Conservation (phyloP, 2,113 vertebrate genomes). For the Setophaga kirtlandii region DNA sequence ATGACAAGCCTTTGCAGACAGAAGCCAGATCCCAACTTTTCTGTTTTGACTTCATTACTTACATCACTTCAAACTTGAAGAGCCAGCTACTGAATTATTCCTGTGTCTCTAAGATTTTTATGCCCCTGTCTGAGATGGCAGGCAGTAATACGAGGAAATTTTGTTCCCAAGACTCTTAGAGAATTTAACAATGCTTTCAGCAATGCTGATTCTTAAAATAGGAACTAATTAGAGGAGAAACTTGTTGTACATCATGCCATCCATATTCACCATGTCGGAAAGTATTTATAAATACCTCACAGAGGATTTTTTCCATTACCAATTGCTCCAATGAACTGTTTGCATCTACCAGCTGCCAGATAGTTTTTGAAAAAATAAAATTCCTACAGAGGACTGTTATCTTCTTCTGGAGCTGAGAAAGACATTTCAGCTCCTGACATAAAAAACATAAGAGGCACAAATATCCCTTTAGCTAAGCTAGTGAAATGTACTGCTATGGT, state of each 20-base stretch:
- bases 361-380: background rate
- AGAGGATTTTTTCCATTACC: background rate
- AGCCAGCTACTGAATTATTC: background rate
- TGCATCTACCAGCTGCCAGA: background rate
- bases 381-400: background rate
- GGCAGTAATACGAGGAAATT: background rate
- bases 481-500: background rate
- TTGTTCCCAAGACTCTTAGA: background rate
- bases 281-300: background rate
- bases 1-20: background rate
- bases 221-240: background rate
- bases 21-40: background rate
- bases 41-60: background rate
- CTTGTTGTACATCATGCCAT: background rate
- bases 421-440: background rate
- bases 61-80: background rate
- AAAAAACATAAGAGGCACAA: background rate
- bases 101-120: background rate
- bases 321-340: background rate
- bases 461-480: background rate
- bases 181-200: background rate
- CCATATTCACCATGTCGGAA: background rate
- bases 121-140: background rate
- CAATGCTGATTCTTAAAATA: background rate
- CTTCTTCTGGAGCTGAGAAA: background rate